Base-by-base conservation (phyloP, 1,140 invertebrate genomes). In the Mylabris phalerata region DNA sequence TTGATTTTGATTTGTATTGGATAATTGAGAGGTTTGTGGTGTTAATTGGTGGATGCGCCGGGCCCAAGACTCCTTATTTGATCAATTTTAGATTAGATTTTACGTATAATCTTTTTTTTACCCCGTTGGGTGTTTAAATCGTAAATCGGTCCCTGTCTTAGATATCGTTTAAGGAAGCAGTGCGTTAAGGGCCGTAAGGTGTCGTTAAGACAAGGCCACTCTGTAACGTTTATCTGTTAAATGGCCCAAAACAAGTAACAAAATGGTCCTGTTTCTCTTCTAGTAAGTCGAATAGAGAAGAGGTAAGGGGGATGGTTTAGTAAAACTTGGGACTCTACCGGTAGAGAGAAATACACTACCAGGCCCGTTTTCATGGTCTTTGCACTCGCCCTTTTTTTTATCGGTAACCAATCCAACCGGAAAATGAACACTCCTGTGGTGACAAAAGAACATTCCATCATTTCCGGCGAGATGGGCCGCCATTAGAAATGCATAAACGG, bases 371-470 rank as follows among this genome's bases (percentile, higher is more conserved):
- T 67, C 63, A 67, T 66, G 61, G 52, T 67, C 61, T 58, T 57
- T 62, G 61, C 48, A 58, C 64, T 50, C 63, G 64, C 60, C 61
- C 61, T 59, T 59, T 73, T 73, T 72, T 71, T 71, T 70, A 70
- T 71, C 70, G 68, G 67, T 47, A 40, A 49, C 50, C 55, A 73
- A 71, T 72, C 70, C 70, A 57, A 73, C 65, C 69, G 71, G 71
- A 73, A 73, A 73, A 73, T 73, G 70, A 73, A 71, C 66, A 62
- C 64, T 72, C 68, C 67, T 67, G 68, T 66, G 69, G 70, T 68
- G 70, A 73, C 71, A 72, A 73, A 71, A 72, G 67, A 70, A 70
- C 71, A 66, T 67, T 73, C 68, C 68, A 72, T 73, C 71, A 73
- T 73, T 73, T 73, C 69, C 69, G 67, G 64, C 54, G 59, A 65